These are phyloP conservation scores for Peromyscus leucopus DNA, from an alignment of 2,113 vertebrate species.

Conservation along the genomic window DNA sequence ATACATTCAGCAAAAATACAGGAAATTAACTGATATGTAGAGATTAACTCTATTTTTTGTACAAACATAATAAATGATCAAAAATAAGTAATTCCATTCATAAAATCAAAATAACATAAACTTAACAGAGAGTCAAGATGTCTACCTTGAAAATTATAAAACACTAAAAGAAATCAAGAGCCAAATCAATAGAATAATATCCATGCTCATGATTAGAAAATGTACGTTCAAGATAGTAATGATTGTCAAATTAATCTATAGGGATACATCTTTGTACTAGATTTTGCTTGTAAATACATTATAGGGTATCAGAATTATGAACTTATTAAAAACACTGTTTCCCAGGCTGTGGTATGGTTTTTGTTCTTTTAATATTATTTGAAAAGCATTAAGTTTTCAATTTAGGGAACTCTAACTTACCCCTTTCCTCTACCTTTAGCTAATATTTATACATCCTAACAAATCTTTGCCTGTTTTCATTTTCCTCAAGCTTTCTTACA, in stretches of 20 bases:
- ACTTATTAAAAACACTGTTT: conserved; percentile 17
- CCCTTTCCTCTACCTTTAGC: background rate
- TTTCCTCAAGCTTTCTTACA: background rate
- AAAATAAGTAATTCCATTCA: conserved; percentile 33
- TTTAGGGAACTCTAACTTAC: background rate
- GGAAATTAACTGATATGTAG: conserved; percentile 17
- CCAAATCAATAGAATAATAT: conserved; percentile 31
- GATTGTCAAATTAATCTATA: background rate
- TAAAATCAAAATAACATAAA: conserved; percentile 44
- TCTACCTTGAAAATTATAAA: conserved; percentile 40
- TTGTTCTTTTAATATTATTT: background rate
- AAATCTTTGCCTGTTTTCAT: background rate
- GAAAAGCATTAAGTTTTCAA: conserved; percentile 36
- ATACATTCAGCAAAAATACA: conserved; percentile 28
- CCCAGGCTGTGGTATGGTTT: background rate
- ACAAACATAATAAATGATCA: background rate
- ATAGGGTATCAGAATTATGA: conserved; percentile 38
- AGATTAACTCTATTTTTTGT: background rate
- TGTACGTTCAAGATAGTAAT: background rate
- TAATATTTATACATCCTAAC: background rate
- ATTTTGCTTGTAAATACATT: conserved; percentile 35
- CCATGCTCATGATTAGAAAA: background rate
- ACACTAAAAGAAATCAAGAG: conserved; percentile 39
- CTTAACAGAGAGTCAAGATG: background rate
- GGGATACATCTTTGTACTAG: background rate